These are phyloP conservation scores for Cyrtodaria siliqua DNA, from an alignment of 2,888 invertebrate species.

Conservation along the genomic window DNA sequence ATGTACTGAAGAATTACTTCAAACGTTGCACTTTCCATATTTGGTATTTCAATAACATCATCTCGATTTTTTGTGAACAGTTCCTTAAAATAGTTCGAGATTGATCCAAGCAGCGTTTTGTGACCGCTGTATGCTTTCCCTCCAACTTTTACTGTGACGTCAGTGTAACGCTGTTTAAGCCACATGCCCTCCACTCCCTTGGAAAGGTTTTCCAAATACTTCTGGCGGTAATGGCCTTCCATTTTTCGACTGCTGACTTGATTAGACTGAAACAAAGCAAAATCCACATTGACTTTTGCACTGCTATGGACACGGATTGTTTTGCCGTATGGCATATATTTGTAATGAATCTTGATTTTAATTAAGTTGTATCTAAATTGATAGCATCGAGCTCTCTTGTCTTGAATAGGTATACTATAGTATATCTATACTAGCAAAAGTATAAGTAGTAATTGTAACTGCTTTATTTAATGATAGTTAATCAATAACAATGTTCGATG, in stretches of 20 bases:
- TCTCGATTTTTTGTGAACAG: conserved; percentile 48
- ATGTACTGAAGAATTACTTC: conserved; percentile 93
- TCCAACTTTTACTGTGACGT: conserved; percentile 58
- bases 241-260: conserved; percentile 9
- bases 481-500: no score
- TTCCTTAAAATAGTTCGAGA: conserved; percentile 61
- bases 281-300: no score
- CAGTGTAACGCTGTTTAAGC: conserved; percentile 50
- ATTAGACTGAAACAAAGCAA: no score
- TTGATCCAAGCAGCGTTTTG: conserved; percentile 50
- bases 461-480: no score
- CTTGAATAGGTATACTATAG: no score
- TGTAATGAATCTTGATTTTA: no score
- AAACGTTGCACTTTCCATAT: conserved; percentile 91
- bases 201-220: conserved; percentile 57
- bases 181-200: conserved; percentile 51
- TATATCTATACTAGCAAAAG: no score
- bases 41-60: conserved; percentile 46
- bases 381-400: no score
- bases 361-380: no score
- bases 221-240: conserved; percentile 31
- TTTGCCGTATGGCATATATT: no score
- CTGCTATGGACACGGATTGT: no score
- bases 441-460: no score
- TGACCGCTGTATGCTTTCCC: conserved; percentile 52